Conservation (phyloP, 2,113 vertebrate genomes). For the Glareola pratincola region DNA sequence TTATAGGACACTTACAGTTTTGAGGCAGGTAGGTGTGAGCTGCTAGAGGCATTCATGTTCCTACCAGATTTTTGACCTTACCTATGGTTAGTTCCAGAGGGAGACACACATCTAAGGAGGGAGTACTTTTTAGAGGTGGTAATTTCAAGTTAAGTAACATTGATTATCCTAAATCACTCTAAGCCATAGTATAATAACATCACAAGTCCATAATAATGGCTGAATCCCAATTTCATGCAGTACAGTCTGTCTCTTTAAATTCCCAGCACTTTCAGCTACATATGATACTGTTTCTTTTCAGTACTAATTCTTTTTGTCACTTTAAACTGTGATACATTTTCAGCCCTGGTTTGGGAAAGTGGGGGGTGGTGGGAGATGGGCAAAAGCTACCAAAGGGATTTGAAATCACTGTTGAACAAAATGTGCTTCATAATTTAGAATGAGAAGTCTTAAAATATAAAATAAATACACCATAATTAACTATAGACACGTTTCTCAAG, state of each 20-base stretch:
- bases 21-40: background rate
- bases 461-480: background rate
- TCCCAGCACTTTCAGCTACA: background rate
- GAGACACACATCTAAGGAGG: background rate
- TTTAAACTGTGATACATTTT: background rate
- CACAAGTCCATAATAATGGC: background rate
- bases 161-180: background rate
- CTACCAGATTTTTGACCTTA: background rate
- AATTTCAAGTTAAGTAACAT: background rate
- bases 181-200: background rate
- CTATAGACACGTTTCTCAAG: background rate
- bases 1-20: background rate
- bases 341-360: background rate
- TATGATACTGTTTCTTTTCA: background rate
- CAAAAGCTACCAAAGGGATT: background rate
- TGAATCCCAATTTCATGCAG: background rate
- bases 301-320: background rate
- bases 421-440: background rate
- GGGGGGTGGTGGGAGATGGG: background rate
- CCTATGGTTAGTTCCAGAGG: background rate
- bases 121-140: background rate
- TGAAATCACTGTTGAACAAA: background rate
- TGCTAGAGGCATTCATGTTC: background rate
- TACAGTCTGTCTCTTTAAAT: background rate
- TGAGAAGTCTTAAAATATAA: background rate